Evolutionary conservation across 2,113 vertebrate species (phyloP), one percentile per base, ranked within the genome.

Genomic region (Pelusios castaneus): DNA sequence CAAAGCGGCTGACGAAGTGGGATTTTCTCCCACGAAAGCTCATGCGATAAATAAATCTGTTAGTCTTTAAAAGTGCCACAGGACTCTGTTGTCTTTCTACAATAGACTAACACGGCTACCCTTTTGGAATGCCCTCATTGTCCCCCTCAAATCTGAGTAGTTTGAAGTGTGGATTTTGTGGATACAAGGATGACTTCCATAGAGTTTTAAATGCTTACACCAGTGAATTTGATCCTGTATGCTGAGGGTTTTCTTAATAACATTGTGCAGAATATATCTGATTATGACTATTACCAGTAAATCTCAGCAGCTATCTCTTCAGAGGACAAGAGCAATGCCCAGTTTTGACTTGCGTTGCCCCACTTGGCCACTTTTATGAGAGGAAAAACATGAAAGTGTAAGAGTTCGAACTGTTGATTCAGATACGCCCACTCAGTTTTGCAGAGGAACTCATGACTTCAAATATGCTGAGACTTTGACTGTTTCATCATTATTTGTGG

Each of bases 241-340:
- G 60, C 55, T 49, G 8, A 45, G 91, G 76, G 70, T 14, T 5
- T 0, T 0, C 73, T 84, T 55, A 82, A 54, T 88, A 86, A 43
- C 82, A 93, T 80, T 67, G 95, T 77, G 54, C 17, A 89, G 88
- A 54, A 88, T 73, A 84, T 41, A 80, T 55, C 81, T 92, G 75
- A 77, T 84, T 85, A 86, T 58, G 80, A 2, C 67, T 88, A 56
- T 51, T 92, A 34, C 91, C 73, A 63, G 54, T 87, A 90, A 95
- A 81, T 47, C 80, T 93, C 93, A 88, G 77, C 89, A 91, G 16
- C 75, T 27, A 0, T 38, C 80, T 87, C 47, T 83, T 81, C 47
- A 14, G 55, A 93, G 84, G 54, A 85, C 86, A 92, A 94, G 90
- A 88, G 21, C 95, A 93, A 95, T 87, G 54, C 67, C 87, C 54